Evolutionary conservation across 2,888 invertebrate species (phyloP).

Genomic region (Dugesia japonica): DNA sequence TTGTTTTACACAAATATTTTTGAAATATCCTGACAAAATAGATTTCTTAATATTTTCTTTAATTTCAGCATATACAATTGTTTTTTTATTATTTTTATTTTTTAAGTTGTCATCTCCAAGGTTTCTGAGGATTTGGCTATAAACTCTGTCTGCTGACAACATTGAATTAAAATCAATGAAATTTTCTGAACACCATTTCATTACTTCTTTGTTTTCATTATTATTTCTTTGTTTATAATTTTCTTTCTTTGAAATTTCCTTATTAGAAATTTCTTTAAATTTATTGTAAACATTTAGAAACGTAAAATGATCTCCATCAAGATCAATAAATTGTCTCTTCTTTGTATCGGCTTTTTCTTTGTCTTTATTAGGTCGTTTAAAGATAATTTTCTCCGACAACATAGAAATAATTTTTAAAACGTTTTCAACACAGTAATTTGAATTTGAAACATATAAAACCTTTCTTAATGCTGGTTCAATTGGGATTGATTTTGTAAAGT

Average conservation of each 20-base stretch:
- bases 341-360: constrained; percentile 83
- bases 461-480: constrained; percentile 91
- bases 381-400: background rate
- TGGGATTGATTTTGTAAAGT: constrained; percentile 84
- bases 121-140: background rate
- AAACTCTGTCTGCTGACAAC: background rate
- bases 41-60: constrained; percentile 51
- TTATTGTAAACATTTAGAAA: constrained; percentile 81
- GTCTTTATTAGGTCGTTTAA: constrained; percentile 75
- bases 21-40: constrained; percentile 90
- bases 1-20: constrained; percentile 72
- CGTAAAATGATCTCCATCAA: constrained; percentile 90
- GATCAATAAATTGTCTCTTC: constrained; percentile 99
- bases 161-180: constrained; percentile 67
- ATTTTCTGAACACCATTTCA: constrained; percentile 94
- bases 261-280: no score
- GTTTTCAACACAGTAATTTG: constrained; percentile 56
- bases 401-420: background rate
- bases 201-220: no score
- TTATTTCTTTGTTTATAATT: no score
- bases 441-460: constrained; percentile 96
- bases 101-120: no score
- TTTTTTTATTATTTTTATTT: background rate
- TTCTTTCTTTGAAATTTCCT: constrained; percentile 58
- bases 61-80: no score